Conservation (phyloP, 2,797 vertebrate genomes). For the Graptemys geographica region DNA sequence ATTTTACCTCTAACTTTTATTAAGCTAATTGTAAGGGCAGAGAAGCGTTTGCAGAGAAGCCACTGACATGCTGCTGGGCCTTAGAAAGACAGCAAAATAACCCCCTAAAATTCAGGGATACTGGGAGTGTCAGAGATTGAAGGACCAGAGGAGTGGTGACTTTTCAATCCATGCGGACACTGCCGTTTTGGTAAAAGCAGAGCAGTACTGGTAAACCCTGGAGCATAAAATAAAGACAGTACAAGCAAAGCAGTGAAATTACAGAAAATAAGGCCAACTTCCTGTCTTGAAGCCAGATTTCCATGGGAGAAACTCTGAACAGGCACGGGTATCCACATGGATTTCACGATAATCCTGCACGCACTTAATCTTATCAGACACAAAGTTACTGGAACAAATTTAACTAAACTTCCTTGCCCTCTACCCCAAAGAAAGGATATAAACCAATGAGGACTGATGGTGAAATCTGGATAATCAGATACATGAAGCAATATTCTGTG, state of each 20-base stretch:
- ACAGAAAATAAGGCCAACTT: not conserved
- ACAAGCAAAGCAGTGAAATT: not conserved
- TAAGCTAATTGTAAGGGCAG: not conserved
- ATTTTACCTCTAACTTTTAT: not conserved
- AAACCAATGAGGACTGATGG: conserved; percentile 17
- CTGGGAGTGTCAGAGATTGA: not conserved
- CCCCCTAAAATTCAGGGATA: not conserved
- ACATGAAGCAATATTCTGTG: not conserved
- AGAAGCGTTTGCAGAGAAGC: not conserved
- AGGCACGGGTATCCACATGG: not conserved
- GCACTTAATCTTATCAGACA: not conserved
- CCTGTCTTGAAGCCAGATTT: not conserved
- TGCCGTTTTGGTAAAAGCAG: not conserved
- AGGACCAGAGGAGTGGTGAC: not conserved
- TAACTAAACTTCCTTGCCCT: not conserved
- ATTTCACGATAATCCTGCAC: not conserved
- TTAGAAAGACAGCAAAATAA: not conserved
- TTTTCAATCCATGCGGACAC: not conserved
- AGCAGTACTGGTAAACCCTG: not conserved
- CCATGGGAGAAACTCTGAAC: not conserved
- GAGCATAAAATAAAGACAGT: not conserved
- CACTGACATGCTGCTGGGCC: not conserved
- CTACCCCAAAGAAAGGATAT: not conserved
- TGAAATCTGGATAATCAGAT: not conserved
- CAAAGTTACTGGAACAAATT: not conserved